These are phyloP conservation scores for Pachycephus smyrnensis DNA, from an alignment of 2,888 invertebrate genomes.

Conservation along the genomic window DNA sequence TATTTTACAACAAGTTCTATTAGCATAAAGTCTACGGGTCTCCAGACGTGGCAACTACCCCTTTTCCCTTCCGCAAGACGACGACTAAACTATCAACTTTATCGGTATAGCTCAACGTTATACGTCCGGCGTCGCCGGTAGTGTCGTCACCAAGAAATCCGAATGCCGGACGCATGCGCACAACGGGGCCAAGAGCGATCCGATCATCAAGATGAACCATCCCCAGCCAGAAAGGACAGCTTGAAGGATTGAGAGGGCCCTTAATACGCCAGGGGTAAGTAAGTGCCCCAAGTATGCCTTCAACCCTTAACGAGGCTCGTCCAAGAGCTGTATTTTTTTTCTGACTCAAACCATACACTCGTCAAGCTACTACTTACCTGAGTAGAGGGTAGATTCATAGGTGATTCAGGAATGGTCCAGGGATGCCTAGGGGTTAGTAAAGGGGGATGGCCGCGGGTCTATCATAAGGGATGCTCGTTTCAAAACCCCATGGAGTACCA, in stretches of 20 bases:
- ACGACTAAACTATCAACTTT: constrained; percentile 53
- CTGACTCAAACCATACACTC: neutral
- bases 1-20: constrained; percentile 53
- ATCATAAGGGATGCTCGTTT: neutral
- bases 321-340: neutral
- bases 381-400: neutral
- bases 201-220: neutral
- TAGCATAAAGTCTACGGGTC: constrained; percentile 55
- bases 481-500: neutral
- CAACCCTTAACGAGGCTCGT: neutral
- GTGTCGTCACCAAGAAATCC: neutral
- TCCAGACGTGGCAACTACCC: constrained; percentile 53
- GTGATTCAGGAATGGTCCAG: neutral
- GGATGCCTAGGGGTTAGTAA: too few species aligned
- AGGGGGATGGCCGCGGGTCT: neutral
- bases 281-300: neutral
- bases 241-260: neutral
- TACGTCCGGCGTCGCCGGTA: constrained; percentile 27
- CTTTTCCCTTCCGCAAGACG: constrained; percentile 16
- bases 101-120: constrained; percentile 47
- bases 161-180: neutral
- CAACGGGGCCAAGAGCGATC: neutral
- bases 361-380: neutral
- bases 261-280: neutral
- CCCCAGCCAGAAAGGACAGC: neutral